Percentiles rank a stretch among this genome's conserved stretches.
Conservation (phyloP, 2,888 invertebrate genomes). For the Aricia artaxerxes region DNA sequence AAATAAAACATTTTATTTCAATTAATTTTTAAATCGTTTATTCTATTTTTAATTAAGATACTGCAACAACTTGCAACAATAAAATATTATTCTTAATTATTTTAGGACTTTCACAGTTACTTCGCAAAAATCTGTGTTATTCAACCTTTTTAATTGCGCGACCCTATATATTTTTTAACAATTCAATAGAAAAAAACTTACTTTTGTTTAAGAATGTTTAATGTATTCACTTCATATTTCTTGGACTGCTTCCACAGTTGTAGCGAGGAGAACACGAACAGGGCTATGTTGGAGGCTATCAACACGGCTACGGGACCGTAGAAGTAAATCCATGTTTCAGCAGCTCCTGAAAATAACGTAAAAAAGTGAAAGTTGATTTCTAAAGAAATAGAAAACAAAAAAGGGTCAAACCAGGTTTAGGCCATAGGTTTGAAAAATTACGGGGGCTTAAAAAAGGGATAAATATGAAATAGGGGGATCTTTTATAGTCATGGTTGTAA, state of each 20-base stretch:
- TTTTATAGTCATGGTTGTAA: no score
- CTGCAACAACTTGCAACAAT: no score
- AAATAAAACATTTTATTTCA: not conserved
- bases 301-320: conserved; percentile 84
- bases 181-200: conserved; percentile 48
- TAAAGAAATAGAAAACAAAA: no score
- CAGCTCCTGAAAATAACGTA: conserved; percentile 60
- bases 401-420: no score
- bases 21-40: not conserved
- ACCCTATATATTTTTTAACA: not conserved
- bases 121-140: not conserved
- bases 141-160: not conserved
- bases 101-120: no score
- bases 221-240: conserved; percentile 73
- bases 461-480: no score
- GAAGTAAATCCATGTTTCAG: conserved; percentile 83
- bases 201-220: conserved; percentile 81
- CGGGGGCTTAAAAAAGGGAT: no score
- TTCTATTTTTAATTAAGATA: not conserved
- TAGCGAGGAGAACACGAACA: conserved; percentile 81
- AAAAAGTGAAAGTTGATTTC: not conserved
- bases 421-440: no score
- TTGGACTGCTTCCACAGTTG: conserved; percentile 78
- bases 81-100: no score
- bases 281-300: conserved; percentile 77